Evolutionary conservation across 2,797 vertebrate genomes (phyloP), one percentile per base, ranked within the genome.

Genomic region (Coregonus sp.): DNA sequence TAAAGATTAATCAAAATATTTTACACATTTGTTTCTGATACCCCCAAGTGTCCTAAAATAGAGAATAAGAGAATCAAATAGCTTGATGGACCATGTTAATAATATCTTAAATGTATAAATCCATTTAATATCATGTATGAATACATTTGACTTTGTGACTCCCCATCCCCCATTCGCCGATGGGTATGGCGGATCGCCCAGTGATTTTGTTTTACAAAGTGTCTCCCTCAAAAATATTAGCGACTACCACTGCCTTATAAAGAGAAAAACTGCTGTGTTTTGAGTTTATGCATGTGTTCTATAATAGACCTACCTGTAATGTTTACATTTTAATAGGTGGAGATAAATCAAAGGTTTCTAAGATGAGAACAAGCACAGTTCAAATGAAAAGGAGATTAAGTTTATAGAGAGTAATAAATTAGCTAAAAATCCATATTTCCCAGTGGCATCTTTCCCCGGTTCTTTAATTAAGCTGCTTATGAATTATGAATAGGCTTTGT

Each of bases 401-500:
- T 89, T 89, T 85, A 77, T 71, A 61, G 70, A 80, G 76, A 80
- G 83, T 92, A 91, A 91, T 92, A 92, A 87, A 86, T 84, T 89
- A 75, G 72, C 80, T 77, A 52, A 81, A 86, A 84, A 89, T 83
- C 77, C 80, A 65, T 91, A 59, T 90, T 82, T 89, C 86, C 90
- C 89, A 81, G 66, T 35, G 82, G 89, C 79, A 71, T 87, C 79
- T 79, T 84, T 82, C 71, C 16, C 40, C 76, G 59, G 74, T 89
- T 88, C 82, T 90, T 91, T 88, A 90, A 92, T 92, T 89, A 89
- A 88, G 87, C 83, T 82, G 77, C 88, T 88, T 89, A 88, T 76
- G 80, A 88, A 88, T 82, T 70, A 71, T 56, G 81, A 82, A 78
- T 63, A 35, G 59, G 33, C 76, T 82, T 73, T 74, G 83, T 82